phyloP scores from a whole-genome alignment of 1,140 invertebrate species.

The Araneus ventricosus region DNA sequence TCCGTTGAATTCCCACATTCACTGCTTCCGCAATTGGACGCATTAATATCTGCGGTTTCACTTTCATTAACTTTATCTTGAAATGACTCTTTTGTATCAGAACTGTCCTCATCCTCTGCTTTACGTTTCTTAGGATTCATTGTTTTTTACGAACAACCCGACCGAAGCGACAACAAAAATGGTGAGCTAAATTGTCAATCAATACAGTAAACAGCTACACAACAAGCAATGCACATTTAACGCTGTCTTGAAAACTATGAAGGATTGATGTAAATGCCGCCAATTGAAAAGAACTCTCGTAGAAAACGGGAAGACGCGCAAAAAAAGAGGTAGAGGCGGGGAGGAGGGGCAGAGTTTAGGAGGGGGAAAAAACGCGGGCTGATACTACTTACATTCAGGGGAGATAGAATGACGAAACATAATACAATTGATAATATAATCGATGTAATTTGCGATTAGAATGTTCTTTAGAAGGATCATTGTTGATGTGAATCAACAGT shows the following conservation, averaged over 20 bases:
- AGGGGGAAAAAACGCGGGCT: too few relatives aligned
- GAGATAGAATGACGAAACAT: too few relatives aligned
- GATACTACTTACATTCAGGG: too few relatives aligned
- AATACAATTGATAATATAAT: too few relatives aligned
- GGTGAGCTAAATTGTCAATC: constrained; percentile 54
- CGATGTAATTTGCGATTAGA: neutral
- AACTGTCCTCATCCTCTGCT: constrained; percentile 49
- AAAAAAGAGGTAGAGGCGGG: neutral
- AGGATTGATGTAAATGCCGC: constrained; percentile 74
- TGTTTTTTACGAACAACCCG: neutral
- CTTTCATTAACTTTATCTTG: constrained; percentile 32
- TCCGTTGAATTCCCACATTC: constrained; percentile 67
- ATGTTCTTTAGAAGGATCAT: neutral
- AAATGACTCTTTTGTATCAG: constrained; percentile 21
- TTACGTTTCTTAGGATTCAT: constrained; percentile 72
- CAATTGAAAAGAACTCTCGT: constrained; percentile 72
- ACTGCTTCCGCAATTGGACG: constrained; percentile 55
- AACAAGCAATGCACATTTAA: constrained; percentile 73
- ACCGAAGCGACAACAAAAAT: constrained; percentile 59
- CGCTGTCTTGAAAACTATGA: constrained; percentile 68
- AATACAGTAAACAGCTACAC: constrained; percentile 72
- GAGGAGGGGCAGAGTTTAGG: neutral
- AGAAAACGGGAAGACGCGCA: constrained; percentile 67
- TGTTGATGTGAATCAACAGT: too few relatives aligned
- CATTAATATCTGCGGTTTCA: constrained; percentile 53